Evolutionary conservation across 2,888 invertebrate species (phyloP), one percentile per base, ranked within the genome.

Genomic region (Selenia dentaria): DNA sequence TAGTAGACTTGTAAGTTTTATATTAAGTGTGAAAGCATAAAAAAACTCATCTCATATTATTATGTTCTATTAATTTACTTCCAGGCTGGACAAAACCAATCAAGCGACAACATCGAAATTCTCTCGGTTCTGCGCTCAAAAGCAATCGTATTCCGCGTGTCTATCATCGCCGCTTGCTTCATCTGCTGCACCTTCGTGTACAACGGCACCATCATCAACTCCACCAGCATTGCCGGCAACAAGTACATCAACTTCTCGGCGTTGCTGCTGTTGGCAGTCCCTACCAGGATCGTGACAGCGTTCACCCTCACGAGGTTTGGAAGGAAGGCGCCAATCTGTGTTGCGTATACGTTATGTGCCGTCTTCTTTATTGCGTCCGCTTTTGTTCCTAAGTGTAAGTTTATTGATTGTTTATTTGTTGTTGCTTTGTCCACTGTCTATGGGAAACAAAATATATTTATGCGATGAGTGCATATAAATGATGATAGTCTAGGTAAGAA

Each of bases 201-300:
- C 79, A 96, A 94, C 64, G 96, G 96, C 0, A 83, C 96, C 34
- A 94, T 95, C 24, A 84, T 96, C 52, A 95, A 95, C 83, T 93
- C 96, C 0, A 94, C 95, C n/a, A 91, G 92, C 11, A 83, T 96
- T 33, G 92, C 92, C 25, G 96, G 96, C 10, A 93, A 95, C 79
- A 94, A 94, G 70, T 96, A 95, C 75, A 67, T 95, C 13, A 96
- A 96, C 83, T 96, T 94, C 74, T 94, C 95, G 1, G 79, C 93
- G 24, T 90, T 94, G 36, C 81, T 92, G 28, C 74, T 93, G 16
- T 92, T 94, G 9, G 93, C 95, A 56, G 92, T 96, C 22, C 96
- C 96, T 0, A 91, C 92, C 1, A 68, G 88, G 18, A 62, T 87
- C 46, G 54, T 89, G 31, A 85, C 83, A 0, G 89, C 88, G 0